Conservation (phyloP, 2,888 invertebrate species). For the Papilio demoleus region DNA sequence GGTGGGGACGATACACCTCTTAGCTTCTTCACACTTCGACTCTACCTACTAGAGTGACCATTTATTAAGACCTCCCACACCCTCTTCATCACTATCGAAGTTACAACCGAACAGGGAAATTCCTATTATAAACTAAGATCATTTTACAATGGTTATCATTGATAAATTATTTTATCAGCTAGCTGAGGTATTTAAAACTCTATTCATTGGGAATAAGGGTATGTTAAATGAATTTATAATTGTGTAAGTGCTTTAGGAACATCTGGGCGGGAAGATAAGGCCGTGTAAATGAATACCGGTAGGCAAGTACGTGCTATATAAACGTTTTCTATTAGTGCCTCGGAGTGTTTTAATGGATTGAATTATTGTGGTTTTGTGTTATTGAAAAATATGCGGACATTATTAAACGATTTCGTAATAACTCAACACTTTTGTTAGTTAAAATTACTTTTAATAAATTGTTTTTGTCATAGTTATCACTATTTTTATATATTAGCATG, state of each 20-base stretch:
- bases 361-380: constrained; percentile 18
- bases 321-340: constrained; percentile 51
- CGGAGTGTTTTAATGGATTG: constrained; percentile 29
- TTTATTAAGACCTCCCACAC: constrained; percentile 55
- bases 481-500: too few relatives aligned
- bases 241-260: constrained; percentile 57
- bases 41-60: constrained; percentile 75
- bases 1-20: constrained; percentile 76
- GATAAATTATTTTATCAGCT: constrained; percentile 52
- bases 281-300: constrained; percentile 70
- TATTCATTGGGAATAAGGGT: constrained; percentile 45
- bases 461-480: too few relatives aligned
- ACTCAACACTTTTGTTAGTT: not conserved
- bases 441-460: not conserved
- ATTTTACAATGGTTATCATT: constrained; percentile 52
- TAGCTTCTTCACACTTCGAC: constrained; percentile 80
- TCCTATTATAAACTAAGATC: constrained; percentile 51
- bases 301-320: constrained; percentile 58
- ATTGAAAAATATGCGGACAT: constrained; percentile 15
- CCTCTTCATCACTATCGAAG: constrained; percentile 46
- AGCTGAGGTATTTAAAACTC: constrained; percentile 48
- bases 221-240: constrained; percentile 35
- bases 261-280: constrained; percentile 71
- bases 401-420: not conserved
- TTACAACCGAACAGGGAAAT: constrained; percentile 26